Evolutionary conservation across 2,797 vertebrate genomes (phyloP).

Genomic region (Hoplostethus atlanticus): DNA sequence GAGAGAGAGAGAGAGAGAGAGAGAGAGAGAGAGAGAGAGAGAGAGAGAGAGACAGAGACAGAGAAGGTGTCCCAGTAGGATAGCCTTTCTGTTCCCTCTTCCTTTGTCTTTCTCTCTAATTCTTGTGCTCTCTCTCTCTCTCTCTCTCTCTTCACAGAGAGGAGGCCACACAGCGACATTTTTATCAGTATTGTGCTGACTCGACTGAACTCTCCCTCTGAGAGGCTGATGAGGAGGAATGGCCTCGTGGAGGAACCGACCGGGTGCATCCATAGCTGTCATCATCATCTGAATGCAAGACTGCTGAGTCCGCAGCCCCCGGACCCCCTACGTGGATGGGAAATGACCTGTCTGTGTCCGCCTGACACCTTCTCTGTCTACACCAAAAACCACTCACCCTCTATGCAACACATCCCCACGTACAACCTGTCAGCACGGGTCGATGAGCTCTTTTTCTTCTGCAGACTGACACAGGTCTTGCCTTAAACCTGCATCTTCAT

Average conservation of each 20-base stretch:
- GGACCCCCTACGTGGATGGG: slow-evolving; percentile 76
- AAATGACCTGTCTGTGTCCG: slow-evolving; percentile 84
- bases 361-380: slow-evolving; percentile 81
- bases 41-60: slow-evolving; percentile 17
- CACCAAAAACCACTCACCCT: slow-evolving; percentile 48
- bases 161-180: slow-evolving; percentile 75
- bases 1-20: not conserved
- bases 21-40: slow-evolving; percentile 9
- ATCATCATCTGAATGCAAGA: slow-evolving; percentile 80
- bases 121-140: slow-evolving; percentile 20
- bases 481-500: slow-evolving; percentile 32
- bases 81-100: slow-evolving; percentile 29
- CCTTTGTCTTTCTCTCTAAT: slow-evolving; percentile 40
- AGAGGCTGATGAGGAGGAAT: slow-evolving; percentile 85
- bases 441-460: slow-evolving; percentile 40
- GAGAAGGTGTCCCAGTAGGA: slow-evolving; percentile 33
- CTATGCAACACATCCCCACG: slow-evolving; percentile 33
- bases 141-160: slow-evolving; percentile 30
- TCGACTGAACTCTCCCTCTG: slow-evolving; percentile 80
- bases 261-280: slow-evolving; percentile 84
- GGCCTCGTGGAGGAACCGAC: slow-evolving; percentile 74
- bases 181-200: slow-evolving; percentile 81
- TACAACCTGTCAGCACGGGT: slow-evolving; percentile 42
- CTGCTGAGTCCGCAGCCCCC: slow-evolving; percentile 79
- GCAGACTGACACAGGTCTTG: slow-evolving; percentile 27